phyloP scores from a whole-genome alignment of 2,113 vertebrate genomes.

The Protobothrops flavoviridis region DNA sequence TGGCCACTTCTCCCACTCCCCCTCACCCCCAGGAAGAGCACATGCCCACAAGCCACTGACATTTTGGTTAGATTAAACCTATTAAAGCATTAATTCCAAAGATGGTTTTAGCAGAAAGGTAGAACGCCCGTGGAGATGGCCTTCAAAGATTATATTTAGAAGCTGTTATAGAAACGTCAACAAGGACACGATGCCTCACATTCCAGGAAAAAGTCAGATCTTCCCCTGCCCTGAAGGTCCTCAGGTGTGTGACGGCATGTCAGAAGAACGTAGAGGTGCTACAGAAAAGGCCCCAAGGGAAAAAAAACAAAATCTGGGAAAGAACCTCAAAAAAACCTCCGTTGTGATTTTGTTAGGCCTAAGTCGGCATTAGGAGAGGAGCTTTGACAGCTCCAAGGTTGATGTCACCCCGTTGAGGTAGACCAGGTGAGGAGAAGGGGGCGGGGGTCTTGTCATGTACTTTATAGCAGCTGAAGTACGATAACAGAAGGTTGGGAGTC shows the following conservation, averaged over 20 bases:
- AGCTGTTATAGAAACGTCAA: not conserved
- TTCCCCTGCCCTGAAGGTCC: not conserved
- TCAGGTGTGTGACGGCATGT: not conserved
- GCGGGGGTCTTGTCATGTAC: too few species aligned
- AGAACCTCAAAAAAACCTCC: too few species aligned
- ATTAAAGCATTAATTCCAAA: not conserved
- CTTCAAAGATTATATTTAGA: not conserved
- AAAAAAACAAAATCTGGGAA: not conserved
- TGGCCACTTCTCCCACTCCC: too few species aligned
- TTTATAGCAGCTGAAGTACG: not conserved
- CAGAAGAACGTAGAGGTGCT: not conserved
- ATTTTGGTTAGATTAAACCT: not conserved
- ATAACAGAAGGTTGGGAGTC: not conserved
- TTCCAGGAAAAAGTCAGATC: not conserved
- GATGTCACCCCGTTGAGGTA: not conserved
- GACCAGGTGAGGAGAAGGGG: not conserved
- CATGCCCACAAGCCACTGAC: not conserved
- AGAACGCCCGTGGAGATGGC: not conserved
- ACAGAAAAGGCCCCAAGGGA: not conserved
- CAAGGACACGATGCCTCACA: not conserved
- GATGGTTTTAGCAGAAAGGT: not conserved
- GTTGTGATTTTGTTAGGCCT: too few species aligned
- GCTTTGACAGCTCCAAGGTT: too few species aligned
- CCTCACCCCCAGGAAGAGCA: not conserved
- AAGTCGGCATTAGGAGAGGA: too few species aligned